These are phyloP conservation scores for Mythimna lalbum DNA, from an alignment of 2,888 invertebrate species.

Conservation along the genomic window DNA sequence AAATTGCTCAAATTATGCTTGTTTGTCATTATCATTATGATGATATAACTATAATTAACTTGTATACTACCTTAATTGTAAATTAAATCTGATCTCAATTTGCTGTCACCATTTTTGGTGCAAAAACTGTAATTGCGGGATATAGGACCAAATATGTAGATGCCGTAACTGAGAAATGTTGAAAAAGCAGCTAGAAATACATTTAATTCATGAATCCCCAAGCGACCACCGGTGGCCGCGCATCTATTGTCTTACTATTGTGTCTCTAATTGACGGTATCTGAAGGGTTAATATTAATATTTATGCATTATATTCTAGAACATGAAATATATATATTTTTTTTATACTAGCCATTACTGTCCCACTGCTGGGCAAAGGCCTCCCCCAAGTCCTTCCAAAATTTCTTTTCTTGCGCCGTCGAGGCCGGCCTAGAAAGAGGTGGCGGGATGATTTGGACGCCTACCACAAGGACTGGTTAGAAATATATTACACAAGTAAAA, in stretches of 20 bases:
- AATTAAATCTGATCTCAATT: conserved; percentile 41
- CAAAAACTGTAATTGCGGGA: conserved; percentile 18
- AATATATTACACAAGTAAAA: conserved; percentile 1
- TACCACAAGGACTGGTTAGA: too few relatives aligned
- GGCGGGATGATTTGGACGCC: too few relatives aligned
- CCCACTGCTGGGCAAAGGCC: too few relatives aligned
- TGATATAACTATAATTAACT: conserved; percentile 35
- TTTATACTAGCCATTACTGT: too few relatives aligned
- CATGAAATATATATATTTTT: too few relatives aligned
- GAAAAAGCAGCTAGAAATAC: conserved; percentile 11
- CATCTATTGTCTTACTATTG: too few relatives aligned
- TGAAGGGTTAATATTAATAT: conserved; percentile 35
- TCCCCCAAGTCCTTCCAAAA: too few relatives aligned
- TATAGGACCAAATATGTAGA: conserved; percentile 39
- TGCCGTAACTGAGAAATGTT: conserved; percentile 20
- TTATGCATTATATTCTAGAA: conserved; percentile 13
- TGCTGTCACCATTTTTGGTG: conserved; percentile 31
- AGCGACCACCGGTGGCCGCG: too few relatives aligned
- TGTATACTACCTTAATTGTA: conserved; percentile 17
- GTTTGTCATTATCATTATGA: conserved; percentile 38
- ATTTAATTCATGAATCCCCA: too few relatives aligned
- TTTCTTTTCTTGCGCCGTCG: too few relatives aligned
- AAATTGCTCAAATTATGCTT: conserved; percentile 24
- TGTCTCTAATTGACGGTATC: too few relatives aligned
- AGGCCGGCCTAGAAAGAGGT: too few relatives aligned